A percentile compares a stretch with the other conserved stretches of the same genome.
Evolutionary conservation across 2,113 vertebrate genomes (phyloP).

Genomic region (Vulpes lagopus): DNA sequence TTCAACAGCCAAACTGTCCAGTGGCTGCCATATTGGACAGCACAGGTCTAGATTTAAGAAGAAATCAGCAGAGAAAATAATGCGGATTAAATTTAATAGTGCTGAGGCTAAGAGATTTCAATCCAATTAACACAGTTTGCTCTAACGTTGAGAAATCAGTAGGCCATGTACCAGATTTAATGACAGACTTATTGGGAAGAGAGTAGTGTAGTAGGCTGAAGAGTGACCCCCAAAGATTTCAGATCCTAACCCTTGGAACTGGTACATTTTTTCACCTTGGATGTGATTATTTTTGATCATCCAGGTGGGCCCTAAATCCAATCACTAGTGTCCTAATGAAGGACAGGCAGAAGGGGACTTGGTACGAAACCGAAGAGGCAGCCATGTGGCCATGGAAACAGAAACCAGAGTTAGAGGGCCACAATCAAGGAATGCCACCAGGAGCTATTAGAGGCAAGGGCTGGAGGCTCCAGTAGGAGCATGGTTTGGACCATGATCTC

Average conservation of each 20-base stretch:
- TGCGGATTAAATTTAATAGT: conserved; percentile 55
- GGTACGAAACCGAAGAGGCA: neutral
- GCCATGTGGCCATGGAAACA: neutral
- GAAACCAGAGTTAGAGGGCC: neutral
- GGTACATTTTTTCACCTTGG: neutral
- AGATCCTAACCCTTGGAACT: neutral
- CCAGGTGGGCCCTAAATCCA: neutral
- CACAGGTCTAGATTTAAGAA: conserved; percentile 51
- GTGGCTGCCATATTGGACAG: conserved; percentile 47
- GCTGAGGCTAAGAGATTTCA: conserved; percentile 44
- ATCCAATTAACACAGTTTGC: neutral
- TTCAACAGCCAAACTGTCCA: neutral
- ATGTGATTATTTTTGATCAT: neutral
- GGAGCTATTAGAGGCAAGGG: neutral
- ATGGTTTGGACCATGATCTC: neutral
- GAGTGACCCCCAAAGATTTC: neutral
- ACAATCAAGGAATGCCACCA: neutral
- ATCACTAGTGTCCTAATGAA: neutral
- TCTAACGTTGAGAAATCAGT: neutral
- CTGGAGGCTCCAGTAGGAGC: neutral
- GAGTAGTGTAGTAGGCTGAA: neutral
- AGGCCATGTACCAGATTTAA: neutral
- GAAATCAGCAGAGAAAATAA: conserved; percentile 10
- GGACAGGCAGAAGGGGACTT: neutral
- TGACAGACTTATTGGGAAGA: neutral